Percentiles rank a stretch among this genome's conserved stretches.
Evolutionary conservation across 2,113 vertebrate species (phyloP).

Genomic region (Pongo pygmaeus): DNA sequence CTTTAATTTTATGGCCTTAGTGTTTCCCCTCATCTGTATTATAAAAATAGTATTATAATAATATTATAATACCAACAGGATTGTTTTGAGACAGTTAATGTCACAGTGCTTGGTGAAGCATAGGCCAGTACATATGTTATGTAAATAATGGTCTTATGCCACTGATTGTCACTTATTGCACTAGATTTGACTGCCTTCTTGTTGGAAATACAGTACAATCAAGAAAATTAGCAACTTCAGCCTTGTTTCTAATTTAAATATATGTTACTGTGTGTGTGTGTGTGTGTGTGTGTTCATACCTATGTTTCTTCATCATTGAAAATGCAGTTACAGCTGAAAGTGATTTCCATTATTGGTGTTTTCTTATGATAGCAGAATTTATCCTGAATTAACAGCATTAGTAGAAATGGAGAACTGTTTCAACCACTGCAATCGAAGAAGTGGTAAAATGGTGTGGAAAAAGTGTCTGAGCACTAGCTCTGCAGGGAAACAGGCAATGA

Average conservation of each 20-base stretch:
- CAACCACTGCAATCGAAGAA: neutral
- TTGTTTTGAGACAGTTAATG: neutral
- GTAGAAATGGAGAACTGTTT: neutral
- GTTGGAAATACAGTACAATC: neutral
- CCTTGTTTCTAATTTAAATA: neutral
- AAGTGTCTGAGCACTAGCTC: neutral
- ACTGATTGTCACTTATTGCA: neutral
- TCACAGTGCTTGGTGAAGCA: neutral
- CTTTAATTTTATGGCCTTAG: neutral
- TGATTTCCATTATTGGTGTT: neutral
- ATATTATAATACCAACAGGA: neutral
- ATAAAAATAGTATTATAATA: neutral
- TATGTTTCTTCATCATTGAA: neutral
- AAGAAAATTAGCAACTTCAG: neutral
- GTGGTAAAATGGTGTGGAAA: neutral
- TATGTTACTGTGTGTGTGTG: neutral
- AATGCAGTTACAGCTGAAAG: neutral
- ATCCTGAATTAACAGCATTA: neutral
- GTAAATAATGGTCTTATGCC: neutral
- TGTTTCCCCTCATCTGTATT: neutral
- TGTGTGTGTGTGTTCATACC: neutral
- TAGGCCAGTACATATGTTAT: neutral
- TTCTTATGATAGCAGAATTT: neutral
- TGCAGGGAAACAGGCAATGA: neutral
- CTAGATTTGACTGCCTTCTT: neutral